A percentile compares a stretch with the other conserved stretches of the same genome.
These are phyloP conservation scores for Hystrix brachyura DNA, from an alignment of 2,113 vertebrate genomes.

Conservation along the genomic window DNA sequence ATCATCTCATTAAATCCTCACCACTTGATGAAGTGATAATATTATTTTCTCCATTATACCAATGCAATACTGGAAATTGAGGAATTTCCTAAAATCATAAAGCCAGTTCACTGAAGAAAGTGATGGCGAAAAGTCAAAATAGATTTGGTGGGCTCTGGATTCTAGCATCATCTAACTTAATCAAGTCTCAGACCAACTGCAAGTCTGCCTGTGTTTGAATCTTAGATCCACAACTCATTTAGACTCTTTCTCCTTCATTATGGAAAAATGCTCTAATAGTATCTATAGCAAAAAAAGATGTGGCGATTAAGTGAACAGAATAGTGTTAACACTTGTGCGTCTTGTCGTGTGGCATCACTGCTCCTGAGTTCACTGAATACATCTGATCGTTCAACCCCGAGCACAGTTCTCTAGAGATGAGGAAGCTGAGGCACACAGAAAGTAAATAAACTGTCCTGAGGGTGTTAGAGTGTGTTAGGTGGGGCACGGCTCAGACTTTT, in stretches of 20 bases:
- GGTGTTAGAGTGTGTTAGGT: background rate
- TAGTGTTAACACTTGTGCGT: background rate
- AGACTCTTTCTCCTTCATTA: background rate
- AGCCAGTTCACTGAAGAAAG: background rate
- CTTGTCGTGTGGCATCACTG: background rate
- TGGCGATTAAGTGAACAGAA: background rate
- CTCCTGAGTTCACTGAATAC: background rate
- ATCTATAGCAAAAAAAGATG: background rate
- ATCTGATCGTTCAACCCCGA: conserved; percentile 16
- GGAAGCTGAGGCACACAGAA: background rate
- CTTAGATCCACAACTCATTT: background rate
- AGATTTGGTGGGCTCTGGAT: background rate
- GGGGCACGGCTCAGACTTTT: background rate
- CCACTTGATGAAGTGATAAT: background rate
- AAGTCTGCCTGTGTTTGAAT: background rate
- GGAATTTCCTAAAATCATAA: background rate
- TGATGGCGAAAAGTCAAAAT: background rate
- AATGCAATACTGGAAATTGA: background rate
- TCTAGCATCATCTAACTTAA: background rate
- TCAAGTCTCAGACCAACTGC: background rate
- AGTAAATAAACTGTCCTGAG: background rate
- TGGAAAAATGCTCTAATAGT: background rate
- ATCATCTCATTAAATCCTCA: conserved; percentile 2
- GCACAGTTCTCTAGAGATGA: background rate
- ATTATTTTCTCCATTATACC: background rate